Evolutionary conservation across 2,113 vertebrate species (phyloP).

Genomic region (Rhea pennata): DNA sequence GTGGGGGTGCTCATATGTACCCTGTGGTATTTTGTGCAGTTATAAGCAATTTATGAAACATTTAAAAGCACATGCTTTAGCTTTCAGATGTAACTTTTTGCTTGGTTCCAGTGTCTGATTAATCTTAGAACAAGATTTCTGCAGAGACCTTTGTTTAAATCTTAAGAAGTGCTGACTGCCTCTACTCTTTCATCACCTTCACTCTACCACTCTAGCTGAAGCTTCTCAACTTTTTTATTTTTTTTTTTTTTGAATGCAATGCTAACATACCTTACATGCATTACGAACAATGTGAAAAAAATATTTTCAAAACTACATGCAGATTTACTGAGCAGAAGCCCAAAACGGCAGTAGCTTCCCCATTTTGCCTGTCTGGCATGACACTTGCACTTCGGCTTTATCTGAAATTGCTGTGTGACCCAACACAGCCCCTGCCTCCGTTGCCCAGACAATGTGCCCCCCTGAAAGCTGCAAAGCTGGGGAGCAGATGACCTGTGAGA

Average conservation of each 20-base stretch:
- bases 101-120: neutral
- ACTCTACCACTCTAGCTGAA: neutral
- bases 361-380: neutral
- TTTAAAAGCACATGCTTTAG: slow-evolving; percentile 8
- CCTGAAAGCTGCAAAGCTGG: neutral
- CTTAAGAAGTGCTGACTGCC: neutral
- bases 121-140: neutral
- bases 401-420: accelerated
- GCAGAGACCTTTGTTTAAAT: neutral
- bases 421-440: accelerated
- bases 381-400: neutral
- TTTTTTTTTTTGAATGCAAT: neutral
- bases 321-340: neutral
- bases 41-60: slow-evolving; percentile 43
- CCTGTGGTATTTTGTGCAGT: slow-evolving; percentile 43
- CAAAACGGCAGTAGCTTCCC: neutral
- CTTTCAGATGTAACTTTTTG: slow-evolving; percentile 49
- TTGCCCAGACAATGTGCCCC: accelerated
- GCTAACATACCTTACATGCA: neutral
- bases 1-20: slow-evolving; percentile 34
- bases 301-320: neutral
- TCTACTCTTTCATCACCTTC: neutral
- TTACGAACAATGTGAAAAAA: neutral
- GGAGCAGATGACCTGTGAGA: neutral
- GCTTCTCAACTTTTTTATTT: neutral